phyloP scores from a whole-genome alignment of 2,797 vertebrate species.

The Fringilla coelebs region DNA sequence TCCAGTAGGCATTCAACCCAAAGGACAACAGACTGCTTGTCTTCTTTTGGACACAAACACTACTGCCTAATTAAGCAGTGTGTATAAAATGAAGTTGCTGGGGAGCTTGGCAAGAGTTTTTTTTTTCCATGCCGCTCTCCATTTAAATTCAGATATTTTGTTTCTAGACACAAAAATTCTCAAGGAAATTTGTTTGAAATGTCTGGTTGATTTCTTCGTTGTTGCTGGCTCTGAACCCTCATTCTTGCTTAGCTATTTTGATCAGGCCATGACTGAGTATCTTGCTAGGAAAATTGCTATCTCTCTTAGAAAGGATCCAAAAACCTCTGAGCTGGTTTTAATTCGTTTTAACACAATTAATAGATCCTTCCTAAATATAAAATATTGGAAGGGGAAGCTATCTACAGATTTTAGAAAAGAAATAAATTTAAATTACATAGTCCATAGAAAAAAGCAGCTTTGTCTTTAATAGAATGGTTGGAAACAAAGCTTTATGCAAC shows the following conservation, averaged over 20 bases:
- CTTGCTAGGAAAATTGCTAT: neutral
- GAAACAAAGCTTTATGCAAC: neutral
- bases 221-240: neutral
- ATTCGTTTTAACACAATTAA: neutral
- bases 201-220: neutral
- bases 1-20: neutral
- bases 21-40: neutral
- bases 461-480: neutral
- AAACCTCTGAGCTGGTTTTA: neutral
- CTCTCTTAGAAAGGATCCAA: neutral
- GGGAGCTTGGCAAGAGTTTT: neutral
- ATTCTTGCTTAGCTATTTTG: neutral
- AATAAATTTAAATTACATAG: neutral
- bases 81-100: neutral
- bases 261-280: neutral
- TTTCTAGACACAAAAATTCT: constrained; percentile 17
- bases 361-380: neutral
- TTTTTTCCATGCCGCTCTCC: neutral
- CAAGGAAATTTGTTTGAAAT: constrained; percentile 9
- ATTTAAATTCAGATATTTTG: neutral
- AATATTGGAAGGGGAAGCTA: neutral
- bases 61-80: neutral
- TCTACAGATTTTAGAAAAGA: neutral
- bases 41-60: neutral
- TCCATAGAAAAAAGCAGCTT: neutral